Evolutionary conservation across 2,113 vertebrate genomes (phyloP).

Genomic region (Thryonomys swinderianus): DNA sequence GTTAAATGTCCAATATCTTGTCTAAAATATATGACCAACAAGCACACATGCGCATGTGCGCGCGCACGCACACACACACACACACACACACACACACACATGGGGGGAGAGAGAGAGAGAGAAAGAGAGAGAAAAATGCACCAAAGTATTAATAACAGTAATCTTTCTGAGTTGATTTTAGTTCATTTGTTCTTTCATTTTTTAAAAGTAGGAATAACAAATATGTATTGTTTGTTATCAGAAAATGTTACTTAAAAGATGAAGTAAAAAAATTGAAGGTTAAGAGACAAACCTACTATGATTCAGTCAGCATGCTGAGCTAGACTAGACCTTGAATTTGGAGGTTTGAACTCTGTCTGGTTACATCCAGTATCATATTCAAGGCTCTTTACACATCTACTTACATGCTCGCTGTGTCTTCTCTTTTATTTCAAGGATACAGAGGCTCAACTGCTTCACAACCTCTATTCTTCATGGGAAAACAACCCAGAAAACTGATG

Average conservation of each 20-base stretch:
- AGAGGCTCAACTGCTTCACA: not conserved
- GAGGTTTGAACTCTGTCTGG: not conserved
- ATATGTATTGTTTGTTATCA: not conserved
- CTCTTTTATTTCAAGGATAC: not conserved
- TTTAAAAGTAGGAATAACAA: constrained; percentile 41
- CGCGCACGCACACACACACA: not conserved
- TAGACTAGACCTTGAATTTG: not conserved
- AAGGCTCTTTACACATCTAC: not conserved
- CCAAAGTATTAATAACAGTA: not conserved
- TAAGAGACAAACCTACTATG: not conserved
- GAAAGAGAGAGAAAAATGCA: no score
- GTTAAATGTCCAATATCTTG: not conserved
- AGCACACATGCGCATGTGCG: no score
- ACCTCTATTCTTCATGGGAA: constrained; percentile 42
- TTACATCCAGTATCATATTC: rapidly evolving
- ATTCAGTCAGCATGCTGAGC: not conserved
- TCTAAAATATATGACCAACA: not conserved
- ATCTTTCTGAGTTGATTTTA: not conserved
- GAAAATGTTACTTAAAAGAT: constrained; percentile 16
- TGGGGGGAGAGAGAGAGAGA: no score
- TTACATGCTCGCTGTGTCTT: not conserved
- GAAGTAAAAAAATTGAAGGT: not conserved
- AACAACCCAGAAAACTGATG: constrained; percentile 39
- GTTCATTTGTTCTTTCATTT: constrained; percentile 12
- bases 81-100: no score